phyloP scores from a whole-genome alignment of 1,140 invertebrate species.

The Anastatus disparis region DNA sequence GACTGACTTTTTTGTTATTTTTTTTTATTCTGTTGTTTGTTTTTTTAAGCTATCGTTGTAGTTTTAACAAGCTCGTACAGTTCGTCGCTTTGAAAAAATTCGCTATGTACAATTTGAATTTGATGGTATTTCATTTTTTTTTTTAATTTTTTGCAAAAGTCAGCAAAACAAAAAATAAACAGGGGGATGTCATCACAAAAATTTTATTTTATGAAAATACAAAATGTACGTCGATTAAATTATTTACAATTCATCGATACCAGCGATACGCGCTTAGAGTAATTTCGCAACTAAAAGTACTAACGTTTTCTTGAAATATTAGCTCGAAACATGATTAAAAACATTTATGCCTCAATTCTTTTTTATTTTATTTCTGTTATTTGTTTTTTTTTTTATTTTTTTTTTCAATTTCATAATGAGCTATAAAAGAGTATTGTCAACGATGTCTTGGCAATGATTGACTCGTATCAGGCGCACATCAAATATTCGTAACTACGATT shows the following conservation, averaged over 20 bases:
- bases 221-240: constrained; percentile 2
- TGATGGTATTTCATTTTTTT: background rate
- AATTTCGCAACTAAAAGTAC: too few species aligned
- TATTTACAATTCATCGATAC: constrained; percentile 13
- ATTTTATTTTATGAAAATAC: constrained; percentile 17
- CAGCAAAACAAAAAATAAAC: too few species aligned
- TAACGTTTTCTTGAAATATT: background rate
- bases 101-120: constrained; percentile 1
- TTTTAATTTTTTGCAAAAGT: too few species aligned
- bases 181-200: too few species aligned
- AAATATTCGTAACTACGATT: background rate
- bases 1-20: too few species aligned
- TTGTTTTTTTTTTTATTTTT: background rate
- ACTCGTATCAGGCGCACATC: background rate
- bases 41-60: background rate
- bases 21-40: background rate
- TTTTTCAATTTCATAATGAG: background rate
- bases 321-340: too few species aligned
- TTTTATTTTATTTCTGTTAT: background rate
- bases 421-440: constrained; percentile 13
- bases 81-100: background rate
- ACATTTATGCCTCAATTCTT: background rate
- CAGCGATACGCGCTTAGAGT: too few species aligned
- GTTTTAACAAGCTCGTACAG: too few species aligned
- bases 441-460: constrained; percentile 15